Conservation (phyloP, 2,113 vertebrate species). For the Tretioscincus oriximinensis region DNA sequence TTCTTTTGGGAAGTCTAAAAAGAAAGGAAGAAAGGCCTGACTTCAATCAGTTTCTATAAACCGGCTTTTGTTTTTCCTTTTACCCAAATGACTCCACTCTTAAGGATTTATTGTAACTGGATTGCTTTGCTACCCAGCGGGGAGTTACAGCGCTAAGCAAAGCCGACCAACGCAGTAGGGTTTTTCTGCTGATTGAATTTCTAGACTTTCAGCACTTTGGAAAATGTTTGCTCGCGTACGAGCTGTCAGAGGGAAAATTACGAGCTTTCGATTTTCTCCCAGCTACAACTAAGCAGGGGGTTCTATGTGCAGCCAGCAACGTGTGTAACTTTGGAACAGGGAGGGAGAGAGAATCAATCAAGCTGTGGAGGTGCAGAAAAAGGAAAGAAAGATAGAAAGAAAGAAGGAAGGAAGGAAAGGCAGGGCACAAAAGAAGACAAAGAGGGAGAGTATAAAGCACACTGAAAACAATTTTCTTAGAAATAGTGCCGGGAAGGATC, state of each 20-base stretch:
- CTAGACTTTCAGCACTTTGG: constrained; percentile 70
- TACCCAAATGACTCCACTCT: constrained; percentile 72
- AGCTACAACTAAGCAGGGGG: constrained; percentile 60
- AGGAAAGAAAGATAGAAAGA: too few species aligned
- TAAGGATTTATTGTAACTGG: constrained; percentile 75
- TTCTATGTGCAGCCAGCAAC: constrained; percentile 59
- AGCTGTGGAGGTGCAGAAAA: constrained; percentile 35
- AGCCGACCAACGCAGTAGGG: constrained; percentile 69
- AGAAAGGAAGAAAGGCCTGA: constrained; percentile 46
- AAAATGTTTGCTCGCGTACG: constrained; percentile 70
- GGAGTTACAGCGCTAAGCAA: constrained; percentile 67
- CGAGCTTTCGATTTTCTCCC: constrained; percentile 62
- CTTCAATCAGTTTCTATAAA: constrained; percentile 73
- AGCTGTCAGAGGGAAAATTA: constrained; percentile 68
- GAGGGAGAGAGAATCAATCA: constrained; percentile 57
- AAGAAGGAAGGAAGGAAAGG: too few species aligned
- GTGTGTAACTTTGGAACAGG: constrained; percentile 45
- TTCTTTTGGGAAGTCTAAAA: constrained; percentile 65
- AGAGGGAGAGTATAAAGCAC: constrained; percentile 8
- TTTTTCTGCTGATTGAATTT: constrained; percentile 67
- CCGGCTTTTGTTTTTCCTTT: constrained; percentile 71
- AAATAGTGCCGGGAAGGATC: constrained; percentile 32
- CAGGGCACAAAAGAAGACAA: constrained; percentile 33
- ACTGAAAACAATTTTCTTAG: constrained; percentile 34
- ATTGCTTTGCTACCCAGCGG: constrained; percentile 73